Conservation (phyloP, 2,888 invertebrate species). For the Sericinus montela region DNA sequence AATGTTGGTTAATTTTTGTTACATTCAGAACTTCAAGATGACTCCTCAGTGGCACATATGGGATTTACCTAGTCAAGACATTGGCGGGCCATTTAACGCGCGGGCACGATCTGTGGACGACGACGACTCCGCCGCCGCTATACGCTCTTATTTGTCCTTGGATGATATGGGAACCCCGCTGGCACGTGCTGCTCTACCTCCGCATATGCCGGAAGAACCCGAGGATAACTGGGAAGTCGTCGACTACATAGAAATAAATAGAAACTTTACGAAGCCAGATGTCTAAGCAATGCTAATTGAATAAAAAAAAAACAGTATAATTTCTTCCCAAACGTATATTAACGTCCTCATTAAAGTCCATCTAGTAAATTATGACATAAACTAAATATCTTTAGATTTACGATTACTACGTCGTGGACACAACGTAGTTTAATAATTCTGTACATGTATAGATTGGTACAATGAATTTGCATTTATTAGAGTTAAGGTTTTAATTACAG, state of each 20-base stretch:
- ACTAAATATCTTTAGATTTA: slow-evolving; percentile 17
- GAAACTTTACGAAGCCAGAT: not conserved
- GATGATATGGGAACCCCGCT: slow-evolving; percentile 80
- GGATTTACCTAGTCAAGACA: slow-evolving; percentile 74
- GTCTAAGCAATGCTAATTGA: not conserved
- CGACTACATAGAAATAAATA: slow-evolving; percentile 81
- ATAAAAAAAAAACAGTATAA: not conserved
- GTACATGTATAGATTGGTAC: not conserved
- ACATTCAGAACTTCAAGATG: slow-evolving; percentile 78
- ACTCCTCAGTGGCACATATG: slow-evolving; percentile 74
- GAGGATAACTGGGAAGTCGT: slow-evolving; percentile 83
- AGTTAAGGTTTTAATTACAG: slow-evolving; percentile 11
- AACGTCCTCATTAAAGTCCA: slow-evolving; percentile 9
- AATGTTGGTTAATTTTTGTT: not conserved
- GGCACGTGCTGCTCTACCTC: slow-evolving; percentile 76
- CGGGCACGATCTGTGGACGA: slow-evolving; percentile 60
- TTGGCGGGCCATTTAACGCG: slow-evolving; percentile 83
- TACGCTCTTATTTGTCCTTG: slow-evolving; percentile 81
- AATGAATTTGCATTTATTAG: slow-evolving; percentile 16
- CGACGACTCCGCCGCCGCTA: slow-evolving; percentile 70
- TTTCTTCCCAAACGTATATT: slow-evolving; percentile 15
- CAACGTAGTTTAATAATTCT: slow-evolving; percentile 2
- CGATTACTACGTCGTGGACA: slow-evolving; percentile 9
- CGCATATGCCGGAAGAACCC: slow-evolving; percentile 65
- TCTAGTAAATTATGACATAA: slow-evolving; percentile 2